Evolutionary conservation across 2,113 vertebrate species (phyloP), one percentile per base, ranked within the genome.

Genomic region (Macroglossus sobrinus): DNA sequence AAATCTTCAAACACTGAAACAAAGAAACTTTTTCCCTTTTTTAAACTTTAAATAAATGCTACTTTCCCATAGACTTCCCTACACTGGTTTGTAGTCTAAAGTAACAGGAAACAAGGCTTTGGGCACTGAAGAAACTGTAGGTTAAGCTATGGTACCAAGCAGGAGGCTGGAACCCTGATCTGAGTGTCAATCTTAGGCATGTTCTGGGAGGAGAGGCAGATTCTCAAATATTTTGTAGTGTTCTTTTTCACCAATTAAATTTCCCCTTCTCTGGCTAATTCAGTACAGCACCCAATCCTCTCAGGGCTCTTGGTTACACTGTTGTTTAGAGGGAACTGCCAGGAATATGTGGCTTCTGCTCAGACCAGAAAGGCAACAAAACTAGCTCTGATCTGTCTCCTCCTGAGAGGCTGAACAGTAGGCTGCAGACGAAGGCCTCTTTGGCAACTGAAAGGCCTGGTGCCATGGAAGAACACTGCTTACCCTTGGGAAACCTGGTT

Each of bases 1-100:
- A 93, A 96, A 93, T 89, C 87, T 94, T 95, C 50, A 80, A 96
- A 97, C 88, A 81, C 14, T 75, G 38, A 96, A 97, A 94, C 35
- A 88, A 93, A 89, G 79, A 89, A 95, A 91, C 55, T 68, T 92
- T 74, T 33, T 24, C 38, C 28, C 79, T 35, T 76, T 92, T 84
- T 71, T 84, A 50, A 11, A 66, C 68, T 97, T 97, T 91, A 95
- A 86, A 93, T 74, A 95, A 90, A 91, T 72, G 90, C 71, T 81
- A 74, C 89, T 87, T 96, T 93, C 78, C 88, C 84, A 91, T 1
- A 84, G 86, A 75, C 45, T 89, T 84, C 74, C 74, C 47, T 82
- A 75, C 82, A 96, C 74, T 84, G 63, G 78, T 45, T 35, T 97
- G 38, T 43, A 90, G 66, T 74, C 93, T 80, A 76, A 93, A 33